Evolutionary conservation across 1,140 invertebrate species (phyloP), one percentile per base, ranked within the genome.

Genomic region (Pogonus chalceus): DNA sequence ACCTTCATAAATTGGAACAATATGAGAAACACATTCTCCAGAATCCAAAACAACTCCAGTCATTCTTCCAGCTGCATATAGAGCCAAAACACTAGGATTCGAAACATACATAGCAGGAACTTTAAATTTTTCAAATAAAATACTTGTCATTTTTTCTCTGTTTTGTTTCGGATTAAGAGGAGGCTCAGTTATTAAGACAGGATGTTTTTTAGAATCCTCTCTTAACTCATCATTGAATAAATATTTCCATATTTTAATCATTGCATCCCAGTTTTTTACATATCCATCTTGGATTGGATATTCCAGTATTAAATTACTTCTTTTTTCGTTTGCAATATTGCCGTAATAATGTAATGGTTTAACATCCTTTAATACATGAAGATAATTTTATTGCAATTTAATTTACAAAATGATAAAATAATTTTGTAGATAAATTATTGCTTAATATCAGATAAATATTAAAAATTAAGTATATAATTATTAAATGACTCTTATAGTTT

Each of bases 281-380:
- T 52, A 23, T 21, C 55, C 55, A 47, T 57, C n/a, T n/a, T n/a
- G n/a, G n/a, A n/a, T n/a, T n/a, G n/a, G n/a, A n/a, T n/a, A n/a
- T n/a, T n/a, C n/a, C n/a, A n/a, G n/a, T n/a, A n/a, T n/a, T n/a
- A n/a, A n/a, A n/a, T n/a, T n/a, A n/a, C n/a, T n/a, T n/a, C n/a
- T n/a, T n/a, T n/a, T n/a, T n/a, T n/a, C n/a, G n/a, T n/a, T n/a
- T n/a, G n/a, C n/a, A n/a, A n/a, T n/a, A n/a, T n/a, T n/a, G n/a
- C n/a, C n/a, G n/a, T n/a, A n/a, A n/a, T n/a, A 23, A 94, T 87
- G 66, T 88, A 91, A 65, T 71, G 73, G 49, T 61, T 68, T 70
- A 92, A 93, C 73, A 92, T 88, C 63, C 90, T 90, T 88, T 92
- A 93, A 71, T 90, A 89, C 65, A 92, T 88, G 88, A 92, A 90